These are phyloP conservation scores for Eurytemora carolleeae DNA, from an alignment of 1,140 invertebrate genomes.

Conservation along the genomic window DNA sequence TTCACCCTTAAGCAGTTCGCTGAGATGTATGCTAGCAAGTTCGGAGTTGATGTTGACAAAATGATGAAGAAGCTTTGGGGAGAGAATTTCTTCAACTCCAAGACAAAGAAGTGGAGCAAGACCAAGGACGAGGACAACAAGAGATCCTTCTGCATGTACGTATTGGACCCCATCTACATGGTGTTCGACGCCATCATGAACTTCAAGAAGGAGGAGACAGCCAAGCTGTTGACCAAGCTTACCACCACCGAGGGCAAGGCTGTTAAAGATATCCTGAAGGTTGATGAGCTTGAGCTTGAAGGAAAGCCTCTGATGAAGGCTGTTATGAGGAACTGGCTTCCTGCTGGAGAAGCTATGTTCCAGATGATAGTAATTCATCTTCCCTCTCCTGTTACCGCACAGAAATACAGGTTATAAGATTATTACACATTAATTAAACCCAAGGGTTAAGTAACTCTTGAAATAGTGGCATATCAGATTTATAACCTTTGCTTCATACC, in stretches of 20 bases:
- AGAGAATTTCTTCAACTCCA: constrained; percentile 94
- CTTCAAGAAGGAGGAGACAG: constrained; percentile 86
- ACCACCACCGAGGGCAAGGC: not conserved
- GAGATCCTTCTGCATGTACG: constrained; percentile 95
- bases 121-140: constrained; percentile 66
- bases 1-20: constrained; percentile 99
- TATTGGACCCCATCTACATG: constrained; percentile 97
- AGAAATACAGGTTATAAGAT: constrained; percentile 96
- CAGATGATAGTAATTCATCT: constrained; percentile 99
- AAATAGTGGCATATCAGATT: no score
- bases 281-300: constrained; percentile 89
- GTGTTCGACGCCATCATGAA: constrained; percentile 96
- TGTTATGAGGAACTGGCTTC: constrained; percentile 96
- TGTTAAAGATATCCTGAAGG: constrained; percentile 62
- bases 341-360: constrained; percentile 95
- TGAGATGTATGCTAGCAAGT: constrained; percentile 96
- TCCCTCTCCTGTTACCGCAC: constrained; percentile 93
- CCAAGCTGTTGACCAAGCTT: constrained; percentile 62
- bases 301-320: constrained; percentile 77
- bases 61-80: constrained; percentile 92
- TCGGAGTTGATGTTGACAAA: constrained; percentile 90
- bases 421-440: no score
- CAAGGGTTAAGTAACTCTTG: no score
- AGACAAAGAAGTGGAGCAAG: constrained; percentile 95
- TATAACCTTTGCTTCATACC: no score